These are phyloP conservation scores for Fregata magnificens DNA, from an alignment of 2,113 vertebrate species.

Conservation along the genomic window DNA sequence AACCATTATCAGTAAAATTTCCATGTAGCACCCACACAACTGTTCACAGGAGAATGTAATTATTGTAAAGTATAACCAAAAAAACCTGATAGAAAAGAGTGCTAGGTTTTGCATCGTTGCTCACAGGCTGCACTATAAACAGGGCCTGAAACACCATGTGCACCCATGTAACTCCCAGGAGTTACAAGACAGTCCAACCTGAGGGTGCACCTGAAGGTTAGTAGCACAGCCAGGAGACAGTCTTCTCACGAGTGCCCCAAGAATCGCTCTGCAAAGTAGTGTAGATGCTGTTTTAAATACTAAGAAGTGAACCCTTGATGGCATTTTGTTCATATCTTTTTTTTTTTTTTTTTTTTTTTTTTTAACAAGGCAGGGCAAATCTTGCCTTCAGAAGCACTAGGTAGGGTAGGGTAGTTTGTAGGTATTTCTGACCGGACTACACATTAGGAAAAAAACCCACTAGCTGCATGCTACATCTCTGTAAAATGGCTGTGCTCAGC, in stretches of 20 bases:
- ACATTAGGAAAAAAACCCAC: accelerated
- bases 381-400: neutral
- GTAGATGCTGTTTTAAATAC: neutral
- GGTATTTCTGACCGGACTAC: neutral
- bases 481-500: neutral
- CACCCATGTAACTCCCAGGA: neutral
- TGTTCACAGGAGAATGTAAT: neutral
- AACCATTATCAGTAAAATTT: neutral
- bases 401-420: neutral
- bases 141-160: neutral
- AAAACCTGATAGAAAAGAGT: neutral
- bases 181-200: neutral
- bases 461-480: neutral
- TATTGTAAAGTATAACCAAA: neutral
- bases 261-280: neutral
- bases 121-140: neutral
- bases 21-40: neutral
- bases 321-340: neutral
- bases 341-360: neutral
- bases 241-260: neutral
- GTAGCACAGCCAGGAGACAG: neutral
- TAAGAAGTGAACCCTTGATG: neutral
- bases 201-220: neutral
- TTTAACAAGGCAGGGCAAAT: neutral
- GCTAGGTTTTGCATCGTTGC: neutral